Evolutionary conservation across 1,140 invertebrate genomes (phyloP).

Genomic region (Zaprionus gabonicus): DNA sequence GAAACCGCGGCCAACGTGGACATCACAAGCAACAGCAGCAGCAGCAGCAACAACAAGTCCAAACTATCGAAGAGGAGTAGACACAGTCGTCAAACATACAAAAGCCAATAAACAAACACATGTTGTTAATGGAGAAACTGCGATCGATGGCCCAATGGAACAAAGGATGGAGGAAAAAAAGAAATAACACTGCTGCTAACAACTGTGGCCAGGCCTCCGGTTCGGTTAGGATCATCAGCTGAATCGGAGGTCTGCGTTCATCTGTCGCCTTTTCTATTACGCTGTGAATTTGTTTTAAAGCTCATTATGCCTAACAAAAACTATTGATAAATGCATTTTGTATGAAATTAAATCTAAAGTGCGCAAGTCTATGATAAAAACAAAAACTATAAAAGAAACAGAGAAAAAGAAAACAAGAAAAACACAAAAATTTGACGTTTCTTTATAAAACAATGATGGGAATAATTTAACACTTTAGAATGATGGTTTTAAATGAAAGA

Average conservation of each 20-base stretch:
- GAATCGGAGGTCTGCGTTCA: constrained; percentile 66
- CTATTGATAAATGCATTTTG: constrained; percentile 68
- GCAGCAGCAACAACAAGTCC: constrained; percentile 77
- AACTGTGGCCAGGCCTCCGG: constrained; percentile 65
- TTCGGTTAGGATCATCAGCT: constrained; percentile 37
- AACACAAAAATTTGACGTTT: constrained; percentile 2
- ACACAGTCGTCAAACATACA: constrained; percentile 30
- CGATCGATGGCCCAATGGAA: constrained; percentile 42
- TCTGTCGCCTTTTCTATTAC: constrained; percentile 38
- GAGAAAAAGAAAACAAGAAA: constrained; percentile 15
- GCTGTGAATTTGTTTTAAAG: constrained; percentile 62
- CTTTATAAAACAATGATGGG: background rate
- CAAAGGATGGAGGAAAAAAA: constrained; percentile 39
- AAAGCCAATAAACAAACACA: constrained; percentile 44
- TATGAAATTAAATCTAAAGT: constrained; percentile 58
- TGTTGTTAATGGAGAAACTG: constrained; percentile 42
- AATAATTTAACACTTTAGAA: too few relatives aligned
- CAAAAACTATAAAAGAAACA: constrained; percentile 41
- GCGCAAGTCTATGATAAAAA: constrained; percentile 51
- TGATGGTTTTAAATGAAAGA: too few relatives aligned
- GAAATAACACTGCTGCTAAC: background rate
- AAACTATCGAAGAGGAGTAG: constrained; percentile 79
- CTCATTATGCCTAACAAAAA: constrained; percentile 61
- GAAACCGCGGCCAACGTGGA: constrained; percentile 75
- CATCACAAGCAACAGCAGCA: constrained; percentile 73